phyloP scores from a whole-genome alignment of 1,140 invertebrate species.

The Centruroides vittatus region DNA sequence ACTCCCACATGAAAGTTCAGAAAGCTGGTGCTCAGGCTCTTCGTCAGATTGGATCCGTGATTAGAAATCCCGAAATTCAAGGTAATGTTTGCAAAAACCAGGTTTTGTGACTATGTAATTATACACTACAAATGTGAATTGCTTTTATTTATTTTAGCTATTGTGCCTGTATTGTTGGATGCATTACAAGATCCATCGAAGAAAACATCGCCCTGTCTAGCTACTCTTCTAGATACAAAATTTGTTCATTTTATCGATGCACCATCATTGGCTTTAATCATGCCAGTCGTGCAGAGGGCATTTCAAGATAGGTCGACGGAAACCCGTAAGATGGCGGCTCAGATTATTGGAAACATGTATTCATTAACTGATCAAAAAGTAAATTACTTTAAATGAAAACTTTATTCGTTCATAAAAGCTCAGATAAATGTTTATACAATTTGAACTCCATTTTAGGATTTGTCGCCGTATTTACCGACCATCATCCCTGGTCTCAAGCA shows the following conservation, averaged over 20 bases:
- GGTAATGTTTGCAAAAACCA: conserved; percentile 32
- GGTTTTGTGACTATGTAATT: neutral
- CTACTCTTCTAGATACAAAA: conserved; percentile 87
- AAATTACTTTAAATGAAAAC: neutral
- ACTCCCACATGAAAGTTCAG: conserved; percentile 97
- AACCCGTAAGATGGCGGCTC: conserved; percentile 95
- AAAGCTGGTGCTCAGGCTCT: conserved; percentile 88
- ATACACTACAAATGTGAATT: neutral
- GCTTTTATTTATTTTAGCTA: conserved; percentile 37
- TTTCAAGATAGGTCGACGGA: conserved; percentile 95
- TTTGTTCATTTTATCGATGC: conserved; percentile 99
- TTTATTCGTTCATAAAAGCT: too few species aligned
- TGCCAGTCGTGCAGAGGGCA: conserved; percentile 95
- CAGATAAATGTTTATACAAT: too few species aligned
- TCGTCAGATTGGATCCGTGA: conserved; percentile 92
- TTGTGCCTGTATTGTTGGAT: conserved; percentile 77
- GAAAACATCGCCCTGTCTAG: conserved; percentile 81
- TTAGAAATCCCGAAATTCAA: conserved; percentile 97
- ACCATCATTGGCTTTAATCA: conserved; percentile 93
- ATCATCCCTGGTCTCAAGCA: conserved; percentile 95
- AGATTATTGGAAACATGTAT: conserved; percentile 99
- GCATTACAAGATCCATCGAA: conserved; percentile 93
- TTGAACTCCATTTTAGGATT: conserved; percentile 40
- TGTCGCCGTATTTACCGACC: conserved; percentile 87
- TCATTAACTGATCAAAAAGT: conserved; percentile 93